Evolutionary conservation across 2,113 vertebrate species (phyloP), one percentile per base, ranked within the genome.

Genomic region (Psophia crepitans): DNA sequence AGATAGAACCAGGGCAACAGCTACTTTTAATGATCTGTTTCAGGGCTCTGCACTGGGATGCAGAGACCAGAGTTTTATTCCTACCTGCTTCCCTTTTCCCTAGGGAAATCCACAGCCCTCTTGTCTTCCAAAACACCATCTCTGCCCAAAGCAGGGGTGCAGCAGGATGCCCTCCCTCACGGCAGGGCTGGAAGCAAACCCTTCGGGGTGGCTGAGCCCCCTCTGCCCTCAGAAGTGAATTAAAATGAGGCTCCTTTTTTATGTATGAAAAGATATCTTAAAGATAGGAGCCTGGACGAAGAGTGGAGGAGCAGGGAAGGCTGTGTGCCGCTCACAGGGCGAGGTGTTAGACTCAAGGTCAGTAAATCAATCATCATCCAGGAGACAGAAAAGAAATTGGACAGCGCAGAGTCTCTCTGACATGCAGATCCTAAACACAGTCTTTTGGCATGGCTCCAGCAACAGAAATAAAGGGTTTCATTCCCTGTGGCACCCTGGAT

Each of bases 271-370:
- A 82, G 37, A 5, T 19, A n/a, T 26, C 30, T 75, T 9, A 39
- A 60, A 84, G 43, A 6, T 13, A 7, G 66, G 75, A 86, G 51
- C 41, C 39, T 63, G 39, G 46, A 4, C 0, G 0, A 68, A 39
- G 46, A 28, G 19, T 5, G 5, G 32, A 22, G 37, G 23, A 63
- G 5, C 4, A 14, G 49, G 24, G 60, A 58, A 58, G 41, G 60
- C 1, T 56, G 51, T n/a, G 60, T 0, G 5, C 12, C 1, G 18
- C 68, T 75, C 32, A 2, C 30, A 17, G 76, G 57, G 57, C 0
- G 0, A 91, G 41, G 63, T 54, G 60, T 33, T 48, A 51, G 48
- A 13, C 44, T 68, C 92, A 61, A 87, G 86, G 89, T 93, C 92
- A 93, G 84, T 51, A 46, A 87, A 92, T 95, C 84, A 84, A 84